Evolutionary conservation across 2,113 vertebrate species (phyloP).

Genomic region (Rhinopomastus cyanomelas): DNA sequence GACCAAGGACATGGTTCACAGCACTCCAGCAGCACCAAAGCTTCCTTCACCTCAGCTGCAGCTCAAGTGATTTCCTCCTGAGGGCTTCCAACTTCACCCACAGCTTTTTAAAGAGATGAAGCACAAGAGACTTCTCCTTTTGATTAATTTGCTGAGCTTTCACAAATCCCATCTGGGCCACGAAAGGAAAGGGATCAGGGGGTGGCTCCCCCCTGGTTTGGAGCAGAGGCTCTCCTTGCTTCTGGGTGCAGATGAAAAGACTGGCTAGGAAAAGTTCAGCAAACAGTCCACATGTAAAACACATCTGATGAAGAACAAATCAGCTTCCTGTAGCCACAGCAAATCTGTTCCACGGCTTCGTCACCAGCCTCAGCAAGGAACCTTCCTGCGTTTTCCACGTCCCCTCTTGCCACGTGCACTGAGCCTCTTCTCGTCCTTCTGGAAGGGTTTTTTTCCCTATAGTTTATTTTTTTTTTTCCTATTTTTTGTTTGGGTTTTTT

Average conservation of each 20-base stretch:
- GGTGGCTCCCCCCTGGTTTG: background rate
- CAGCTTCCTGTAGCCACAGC: background rate
- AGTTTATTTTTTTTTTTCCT: background rate
- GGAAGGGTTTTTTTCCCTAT: conserved; percentile 62
- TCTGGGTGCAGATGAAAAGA: background rate
- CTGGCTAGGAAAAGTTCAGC: background rate
- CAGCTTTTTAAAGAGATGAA: background rate
- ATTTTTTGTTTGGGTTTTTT: background rate
- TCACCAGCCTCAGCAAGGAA: background rate
- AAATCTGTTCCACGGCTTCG: background rate
- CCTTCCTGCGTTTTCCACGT: conserved; percentile 52
- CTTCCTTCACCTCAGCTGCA: background rate
- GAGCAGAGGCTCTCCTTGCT: background rate
- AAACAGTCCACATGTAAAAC: background rate
- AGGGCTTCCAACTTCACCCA: background rate
- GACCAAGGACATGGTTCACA: background rate
- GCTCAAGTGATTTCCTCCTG: background rate
- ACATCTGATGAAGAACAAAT: background rate
- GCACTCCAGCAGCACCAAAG: background rate
- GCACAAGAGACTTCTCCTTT: background rate
- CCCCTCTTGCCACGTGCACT: conserved; percentile 73
- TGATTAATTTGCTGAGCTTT: background rate
- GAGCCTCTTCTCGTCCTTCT: conserved; percentile 62
- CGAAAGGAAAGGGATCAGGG: background rate
- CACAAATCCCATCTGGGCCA: background rate